Base-by-base conservation (phyloP, 1,140 invertebrate genomes). In the Philopotamus ludificatus region DNA sequence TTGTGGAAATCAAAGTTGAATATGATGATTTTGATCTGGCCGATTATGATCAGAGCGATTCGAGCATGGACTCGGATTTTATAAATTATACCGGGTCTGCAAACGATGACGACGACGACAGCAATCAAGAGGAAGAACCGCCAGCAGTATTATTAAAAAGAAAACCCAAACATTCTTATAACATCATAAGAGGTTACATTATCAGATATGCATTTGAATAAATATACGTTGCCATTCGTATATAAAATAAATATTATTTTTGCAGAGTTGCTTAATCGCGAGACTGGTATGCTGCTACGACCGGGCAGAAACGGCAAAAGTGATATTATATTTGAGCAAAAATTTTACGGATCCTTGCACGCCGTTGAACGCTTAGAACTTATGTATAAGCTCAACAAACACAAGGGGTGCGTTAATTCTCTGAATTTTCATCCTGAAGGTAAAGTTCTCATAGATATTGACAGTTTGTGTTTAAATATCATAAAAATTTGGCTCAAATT, bases 391-490 rank as follows among this genome's bases (percentile, higher is more conserved):
- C 79, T 98, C 72, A 85, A 89, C 26, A 85, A 86, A 67, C 94
- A 97, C 79, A 79, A 81, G 72, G 94, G 94, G 42, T 97, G 95
- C 83, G 94, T 97, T 8, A 97, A 97, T 82, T 87, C 91, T 45
- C 82, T 98, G 39, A 89, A 93, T 79, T 98, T 97, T 76, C 95
- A 95, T 80, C 83, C 85, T 51, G 80, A 85, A 74, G 86, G 86
- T 72, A 51, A 39, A 74, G 60, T 9, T 65, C 3, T 26, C 12
- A 34, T 34, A 34, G 12, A 34, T 34, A 28, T 51, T 49, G 28
- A 41, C n/a, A n/a, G n/a, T 41, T 49, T 15, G 50, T 21, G 42
- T 20, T 41, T n/a, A n/a, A n/a, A n/a, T n/a, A n/a, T n/a, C n/a
- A n/a, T n/a, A n/a, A n/a, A n/a, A n/a, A n/a, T n/a, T n/a, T n/a